Percentiles rank a stretch among this genome's conserved stretches.
These are phyloP conservation scores for Brachionus manjavacas DNA, from an alignment of 1,140 invertebrate species.

Conservation along the genomic window DNA sequence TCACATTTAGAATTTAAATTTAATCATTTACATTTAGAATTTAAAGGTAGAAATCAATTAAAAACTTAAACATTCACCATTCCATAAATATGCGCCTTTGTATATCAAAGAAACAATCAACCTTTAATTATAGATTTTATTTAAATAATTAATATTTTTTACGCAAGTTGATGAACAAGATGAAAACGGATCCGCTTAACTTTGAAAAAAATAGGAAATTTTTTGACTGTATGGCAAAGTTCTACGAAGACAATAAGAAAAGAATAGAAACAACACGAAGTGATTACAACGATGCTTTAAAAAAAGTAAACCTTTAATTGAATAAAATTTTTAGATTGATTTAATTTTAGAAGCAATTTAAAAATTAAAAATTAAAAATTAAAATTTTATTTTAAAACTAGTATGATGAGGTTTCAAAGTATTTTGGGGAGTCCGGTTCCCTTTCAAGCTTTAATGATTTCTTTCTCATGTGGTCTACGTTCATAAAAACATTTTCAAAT, in stretches of 20 bases:
- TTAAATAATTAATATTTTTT: too few relatives aligned
- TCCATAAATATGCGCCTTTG: too few relatives aligned
- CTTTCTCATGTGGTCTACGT: constrained; percentile 5
- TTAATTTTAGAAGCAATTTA: too few relatives aligned
- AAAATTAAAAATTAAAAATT: too few relatives aligned
- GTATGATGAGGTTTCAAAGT: constrained; percentile 1
- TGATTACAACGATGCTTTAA: constrained; percentile 3
- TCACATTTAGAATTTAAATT: too few relatives aligned
- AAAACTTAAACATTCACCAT: too few relatives aligned
- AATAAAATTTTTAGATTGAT: not conserved
- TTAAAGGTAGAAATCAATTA: too few relatives aligned
- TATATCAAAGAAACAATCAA: too few relatives aligned
- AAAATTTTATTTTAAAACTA: not conserved
- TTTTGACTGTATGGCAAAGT: not conserved
- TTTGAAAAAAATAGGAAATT: constrained; percentile 15
- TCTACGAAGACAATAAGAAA: constrained; percentile 28
- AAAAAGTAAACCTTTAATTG: not conserved
- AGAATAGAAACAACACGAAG: not conserved
- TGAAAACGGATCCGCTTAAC: not conserved
- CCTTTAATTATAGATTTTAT: too few relatives aligned
- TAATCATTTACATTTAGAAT: too few relatives aligned
- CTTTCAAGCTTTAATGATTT: not conserved
- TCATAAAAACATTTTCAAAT: constrained; percentile 19
- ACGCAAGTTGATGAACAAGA: not conserved
- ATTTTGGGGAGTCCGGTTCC: constrained; percentile 3